A percentile compares a stretch with the other conserved stretches of the same genome.
Conservation (phyloP, 2,888 invertebrate species). For the Noctuana brunneofusca region DNA sequence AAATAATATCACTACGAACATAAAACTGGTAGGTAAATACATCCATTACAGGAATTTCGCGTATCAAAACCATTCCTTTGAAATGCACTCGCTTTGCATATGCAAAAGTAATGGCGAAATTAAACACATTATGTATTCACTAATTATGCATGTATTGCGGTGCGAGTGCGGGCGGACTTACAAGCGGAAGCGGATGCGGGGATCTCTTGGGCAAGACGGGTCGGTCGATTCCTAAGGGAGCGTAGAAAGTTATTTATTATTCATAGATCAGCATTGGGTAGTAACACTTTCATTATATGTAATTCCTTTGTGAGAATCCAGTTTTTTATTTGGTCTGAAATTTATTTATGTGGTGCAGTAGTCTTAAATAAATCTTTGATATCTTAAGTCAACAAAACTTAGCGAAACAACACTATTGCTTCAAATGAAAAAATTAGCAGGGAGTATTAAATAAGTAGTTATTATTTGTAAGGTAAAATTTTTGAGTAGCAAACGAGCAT, state of each 20-base stretch:
- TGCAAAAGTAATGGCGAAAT: conserved; percentile 31
- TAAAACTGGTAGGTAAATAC: too few relatives aligned
- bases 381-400: too few relatives aligned
- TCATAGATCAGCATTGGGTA: conserved; percentile 13
- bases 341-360: too few relatives aligned
- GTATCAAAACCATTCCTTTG: conserved; percentile 9
- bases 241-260: conserved; percentile 27
- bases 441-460: too few relatives aligned
- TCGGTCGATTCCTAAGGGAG: conserved; percentile 14
- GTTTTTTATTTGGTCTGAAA: too few relatives aligned
- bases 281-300: conserved; percentile 24
- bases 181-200: conserved; percentile 24
- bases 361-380: too few relatives aligned
- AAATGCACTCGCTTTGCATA: conserved; percentile 26
- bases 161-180: conserved; percentile 12
- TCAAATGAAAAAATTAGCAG: too few relatives aligned
- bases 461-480: too few relatives aligned
- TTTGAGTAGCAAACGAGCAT: too few relatives aligned
- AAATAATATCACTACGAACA: too few relatives aligned
- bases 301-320: too few relatives aligned
- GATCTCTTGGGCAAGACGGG: conserved; percentile 15
- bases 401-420: too few relatives aligned
- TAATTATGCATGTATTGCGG: conserved; percentile 21
- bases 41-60: conserved; percentile 3
- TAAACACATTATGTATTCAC: conserved; percentile 24